Conservation (phyloP, 2,113 vertebrate species). For the Zosterops hypoxanthus region DNA sequence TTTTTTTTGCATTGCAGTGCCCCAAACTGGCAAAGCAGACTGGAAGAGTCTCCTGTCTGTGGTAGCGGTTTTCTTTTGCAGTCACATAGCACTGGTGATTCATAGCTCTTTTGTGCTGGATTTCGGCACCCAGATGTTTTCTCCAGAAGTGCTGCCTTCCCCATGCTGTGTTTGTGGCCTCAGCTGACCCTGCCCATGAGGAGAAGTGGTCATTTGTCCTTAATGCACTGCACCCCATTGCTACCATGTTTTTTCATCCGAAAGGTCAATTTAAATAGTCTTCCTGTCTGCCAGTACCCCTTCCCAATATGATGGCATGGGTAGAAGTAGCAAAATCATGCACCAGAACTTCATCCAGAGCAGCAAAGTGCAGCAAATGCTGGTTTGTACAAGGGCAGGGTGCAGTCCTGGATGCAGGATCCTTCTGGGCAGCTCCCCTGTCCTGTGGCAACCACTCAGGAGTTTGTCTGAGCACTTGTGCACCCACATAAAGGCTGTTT, state of each 20-base stretch:
- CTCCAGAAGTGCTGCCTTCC: background rate
- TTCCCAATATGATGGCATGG: background rate
- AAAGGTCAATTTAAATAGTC: background rate
- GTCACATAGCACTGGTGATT: background rate
- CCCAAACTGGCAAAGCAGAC: background rate
- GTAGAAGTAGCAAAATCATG: background rate
- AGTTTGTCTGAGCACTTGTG: background rate
- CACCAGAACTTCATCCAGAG: background rate
- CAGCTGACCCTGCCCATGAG: background rate
- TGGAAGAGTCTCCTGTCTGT: background rate
- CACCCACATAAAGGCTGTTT: background rate
- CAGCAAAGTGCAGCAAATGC: background rate
- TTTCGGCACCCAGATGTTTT: background rate
- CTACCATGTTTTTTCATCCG: background rate
- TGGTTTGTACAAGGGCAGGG: background rate
- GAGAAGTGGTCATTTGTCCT: background rate
- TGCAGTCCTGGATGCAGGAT: background rate
- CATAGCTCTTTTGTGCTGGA: fast-evolving
- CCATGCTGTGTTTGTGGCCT: background rate
- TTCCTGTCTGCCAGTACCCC: background rate
- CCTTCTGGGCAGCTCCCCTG: background rate
- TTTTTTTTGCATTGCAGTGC: background rate
- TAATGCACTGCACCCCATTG: background rate
- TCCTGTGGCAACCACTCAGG: background rate
- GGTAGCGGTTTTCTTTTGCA: background rate